A percentile compares a stretch with the other conserved stretches of the same genome.
phyloP scores from a whole-genome alignment of 2,888 invertebrate species.

The Lasioglossum morio region DNA sequence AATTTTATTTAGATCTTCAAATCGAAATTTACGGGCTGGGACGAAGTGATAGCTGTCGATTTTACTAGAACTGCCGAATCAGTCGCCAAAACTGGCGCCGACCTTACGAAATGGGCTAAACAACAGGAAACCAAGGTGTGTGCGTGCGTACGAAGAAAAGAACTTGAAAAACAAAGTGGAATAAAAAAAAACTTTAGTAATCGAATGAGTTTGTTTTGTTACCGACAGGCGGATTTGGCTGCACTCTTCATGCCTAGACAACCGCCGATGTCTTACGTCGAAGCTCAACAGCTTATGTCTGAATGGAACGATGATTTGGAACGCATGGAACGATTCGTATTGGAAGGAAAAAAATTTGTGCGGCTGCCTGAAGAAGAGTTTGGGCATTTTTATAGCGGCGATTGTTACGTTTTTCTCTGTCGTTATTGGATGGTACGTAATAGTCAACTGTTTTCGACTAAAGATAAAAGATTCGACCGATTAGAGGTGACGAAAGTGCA shows the following conservation, averaged over 20 bases:
- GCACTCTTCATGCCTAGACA: slow-evolving; percentile 98
- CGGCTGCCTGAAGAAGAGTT: slow-evolving; percentile 97
- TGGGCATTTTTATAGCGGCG: slow-evolving; percentile 95
- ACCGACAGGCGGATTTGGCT: slow-evolving; percentile 93
- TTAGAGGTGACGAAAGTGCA: not conserved
- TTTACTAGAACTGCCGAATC: slow-evolving; percentile 99
- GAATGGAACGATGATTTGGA: slow-evolving; percentile 99
- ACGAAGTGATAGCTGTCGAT: slow-evolving; percentile 99
- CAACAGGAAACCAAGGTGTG: slow-evolving; percentile 93
- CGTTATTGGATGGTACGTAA: slow-evolving; percentile 93
- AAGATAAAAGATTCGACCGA: not conserved
- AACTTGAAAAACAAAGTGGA: not conserved
- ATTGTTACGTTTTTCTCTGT: slow-evolving; percentile 99
- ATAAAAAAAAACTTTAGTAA: not conserved
- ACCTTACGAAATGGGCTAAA: slow-evolving; percentile 96
- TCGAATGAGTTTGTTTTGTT: not conserved
- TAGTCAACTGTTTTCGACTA: not conserved
- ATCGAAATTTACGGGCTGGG: slow-evolving; percentile 98
- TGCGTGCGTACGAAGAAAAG: not conserved
- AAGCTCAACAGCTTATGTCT: slow-evolving; percentile 94
- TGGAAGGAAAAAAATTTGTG: slow-evolving; percentile 99
- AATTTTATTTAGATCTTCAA: slow-evolving; percentile 92
- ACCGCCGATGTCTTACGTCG: slow-evolving; percentile 92
- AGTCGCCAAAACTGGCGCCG: slow-evolving; percentile 97
- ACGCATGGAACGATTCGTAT: slow-evolving; percentile 98